A percentile compares a stretch with the other conserved stretches of the same genome.
Evolutionary conservation across 2,113 vertebrate species (phyloP).

Genomic region (Corythoichthys haematopterus): DNA sequence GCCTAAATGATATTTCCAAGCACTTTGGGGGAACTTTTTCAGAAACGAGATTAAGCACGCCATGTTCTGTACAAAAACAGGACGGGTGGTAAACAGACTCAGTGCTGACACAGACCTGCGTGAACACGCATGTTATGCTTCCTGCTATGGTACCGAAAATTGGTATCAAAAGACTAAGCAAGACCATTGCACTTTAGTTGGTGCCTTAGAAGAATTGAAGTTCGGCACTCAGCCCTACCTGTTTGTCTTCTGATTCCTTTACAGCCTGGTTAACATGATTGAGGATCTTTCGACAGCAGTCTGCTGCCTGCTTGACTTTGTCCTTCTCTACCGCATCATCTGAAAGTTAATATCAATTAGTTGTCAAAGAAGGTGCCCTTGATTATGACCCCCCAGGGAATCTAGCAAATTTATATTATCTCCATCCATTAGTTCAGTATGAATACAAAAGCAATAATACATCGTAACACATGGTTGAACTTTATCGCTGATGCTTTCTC

Average conservation of each 20-base stretch:
- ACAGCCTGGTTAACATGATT: constrained; percentile 96
- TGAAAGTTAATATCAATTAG: constrained; percentile 53
- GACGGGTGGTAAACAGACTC: too few relatives aligned
- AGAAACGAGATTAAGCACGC: too few relatives aligned
- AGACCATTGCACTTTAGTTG: not conserved
- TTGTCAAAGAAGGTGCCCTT: constrained; percentile 9
- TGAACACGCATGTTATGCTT: too few relatives aligned
- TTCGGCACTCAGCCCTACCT: constrained; percentile 59
- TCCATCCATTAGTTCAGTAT: constrained; percentile 39
- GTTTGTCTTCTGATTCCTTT: constrained; percentile 94
- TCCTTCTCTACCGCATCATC: constrained; percentile 84
- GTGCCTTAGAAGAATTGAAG: constrained; percentile 5
- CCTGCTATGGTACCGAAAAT: too few relatives aligned
- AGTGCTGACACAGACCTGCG: too few relatives aligned
- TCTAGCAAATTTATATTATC: constrained; percentile 43
- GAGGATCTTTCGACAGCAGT: constrained; percentile 91
- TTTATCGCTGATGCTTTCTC: constrained; percentile 44
- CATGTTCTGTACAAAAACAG: too few relatives aligned
- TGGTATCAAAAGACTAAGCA: too few relatives aligned
- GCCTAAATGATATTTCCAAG: too few relatives aligned
- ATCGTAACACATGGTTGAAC: constrained; percentile 52
- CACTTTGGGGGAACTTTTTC: too few relatives aligned
- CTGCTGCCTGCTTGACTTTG: constrained; percentile 90
- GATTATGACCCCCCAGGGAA: constrained; percentile 5
- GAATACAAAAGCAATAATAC: constrained; percentile 47